phyloP scores from a whole-genome alignment of 2,113 vertebrate species.

The Pseudorhombus dupliciocellatus region DNA sequence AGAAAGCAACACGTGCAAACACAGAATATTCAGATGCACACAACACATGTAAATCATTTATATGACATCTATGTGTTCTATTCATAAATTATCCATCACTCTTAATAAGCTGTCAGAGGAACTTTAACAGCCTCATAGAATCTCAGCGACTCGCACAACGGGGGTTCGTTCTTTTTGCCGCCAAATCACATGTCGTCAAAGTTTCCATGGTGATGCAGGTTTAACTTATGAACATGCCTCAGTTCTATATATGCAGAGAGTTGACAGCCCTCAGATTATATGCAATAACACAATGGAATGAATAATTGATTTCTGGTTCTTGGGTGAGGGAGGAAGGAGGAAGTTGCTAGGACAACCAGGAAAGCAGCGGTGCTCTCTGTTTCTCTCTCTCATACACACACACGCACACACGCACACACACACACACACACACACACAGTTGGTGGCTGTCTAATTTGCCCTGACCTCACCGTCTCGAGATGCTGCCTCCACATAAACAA shows the following conservation, averaged over 20 bases:
- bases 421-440: not conserved
- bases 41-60: slow-evolving; percentile 13
- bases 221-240: not conserved
- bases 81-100: slow-evolving; percentile 26
- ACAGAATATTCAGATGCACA: not conserved
- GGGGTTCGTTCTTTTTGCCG: not conserved
- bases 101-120: slow-evolving; percentile 21
- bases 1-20: not conserved
- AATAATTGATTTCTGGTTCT: slow-evolving; percentile 67
- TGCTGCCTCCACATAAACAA: slow-evolving; percentile 24
- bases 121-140: slow-evolving; percentile 6
- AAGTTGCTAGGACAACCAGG: slow-evolving; percentile 63
- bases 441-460: slow-evolving; percentile 36
- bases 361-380: slow-evolving; percentile 18
- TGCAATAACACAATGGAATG: slow-evolving; percentile 65
- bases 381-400: not conserved
- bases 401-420: not conserved
- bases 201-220: slow-evolving; percentile 8
- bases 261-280: slow-evolving; percentile 44
- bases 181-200: not conserved
- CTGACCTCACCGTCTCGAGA: slow-evolving; percentile 28
- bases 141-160: slow-evolving; percentile 5
- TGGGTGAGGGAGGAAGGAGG: slow-evolving; percentile 25
- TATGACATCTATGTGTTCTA: not conserved
- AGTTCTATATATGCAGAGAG: slow-evolving; percentile 27